Evolutionary conservation across 1,140 invertebrate species (phyloP), one percentile per base, ranked within the genome.

Genomic region (Berghia stephanieae): DNA sequence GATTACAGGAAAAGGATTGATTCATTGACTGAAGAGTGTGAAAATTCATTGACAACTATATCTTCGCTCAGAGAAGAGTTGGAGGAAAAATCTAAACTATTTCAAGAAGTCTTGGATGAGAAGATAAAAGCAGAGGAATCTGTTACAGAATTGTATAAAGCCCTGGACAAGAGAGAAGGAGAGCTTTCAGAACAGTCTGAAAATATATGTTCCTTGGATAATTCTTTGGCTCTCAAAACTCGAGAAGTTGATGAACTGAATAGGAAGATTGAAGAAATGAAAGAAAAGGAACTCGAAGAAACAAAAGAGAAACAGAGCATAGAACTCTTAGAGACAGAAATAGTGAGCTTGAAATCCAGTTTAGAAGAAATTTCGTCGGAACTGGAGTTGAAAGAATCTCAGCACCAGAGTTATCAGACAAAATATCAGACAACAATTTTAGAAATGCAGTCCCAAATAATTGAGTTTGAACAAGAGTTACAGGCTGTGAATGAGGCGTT

Each of bases 41-140:
- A 43, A 6, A 38, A 40, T 40, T 31, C 21, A n/a, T 3, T 36
- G 66, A 75, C 38, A 79, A 70, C 6, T 10, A 46, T 66, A 24
- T 13, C 24, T 31, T 67, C 13, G 21, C 1, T 6, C 52, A 43
- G 68, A 4, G 34, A 57, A 21, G 55, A 77, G 36, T 60, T 77
- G 43, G 67, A 70, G 2, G 75, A 77, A n/a, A 68, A 40, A 4
- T 57, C 36, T 3, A 68, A 70, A 31, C 52, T 60, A 68, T 55
- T 77, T 27, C 75, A 70, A 24, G 36, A 57, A 43, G 44, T 70
- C 34, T 55, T 68, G 38, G 44, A 57, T 13, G 75, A 77, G 40
- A 77, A 70, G 31, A 13, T 43, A 13, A 77, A 71, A 57, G 43
- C 67, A 6, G 60, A 75, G 24, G 71, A 73, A 5, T 55, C 46